Percentiles rank a stretch among this genome's conserved stretches.
These are phyloP conservation scores for Rhogogaster chlorosoma DNA, from an alignment of 2,888 invertebrate species.

Conservation along the genomic window DNA sequence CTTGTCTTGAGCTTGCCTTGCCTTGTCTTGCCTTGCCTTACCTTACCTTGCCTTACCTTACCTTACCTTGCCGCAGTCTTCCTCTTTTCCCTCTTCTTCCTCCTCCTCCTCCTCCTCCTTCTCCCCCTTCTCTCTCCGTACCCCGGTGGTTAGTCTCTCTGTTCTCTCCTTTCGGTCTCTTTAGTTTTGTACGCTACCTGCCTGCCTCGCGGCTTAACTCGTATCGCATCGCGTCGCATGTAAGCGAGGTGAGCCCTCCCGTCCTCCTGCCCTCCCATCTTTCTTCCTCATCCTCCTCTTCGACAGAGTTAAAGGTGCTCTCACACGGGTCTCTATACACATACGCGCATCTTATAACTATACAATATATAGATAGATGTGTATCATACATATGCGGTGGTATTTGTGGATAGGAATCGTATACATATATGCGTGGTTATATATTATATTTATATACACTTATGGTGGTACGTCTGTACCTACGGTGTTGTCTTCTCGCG, in stretches of 20 bases:
- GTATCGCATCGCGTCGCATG: constrained; percentile 63
- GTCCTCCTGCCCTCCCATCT: neutral
- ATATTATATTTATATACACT: constrained; percentile 52
- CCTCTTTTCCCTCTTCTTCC: neutral
- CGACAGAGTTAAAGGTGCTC: constrained; percentile 44
- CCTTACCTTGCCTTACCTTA: neutral
- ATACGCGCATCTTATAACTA: neutral
- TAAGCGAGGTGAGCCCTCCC: constrained; percentile 58
- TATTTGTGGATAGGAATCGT: neutral
- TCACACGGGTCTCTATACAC: neutral
- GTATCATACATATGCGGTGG: neutral
- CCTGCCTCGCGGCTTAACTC: constrained; percentile 67
- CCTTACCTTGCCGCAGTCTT: constrained; percentile 18
- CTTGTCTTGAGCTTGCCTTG: neutral
- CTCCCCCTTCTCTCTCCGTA: constrained; percentile 4
- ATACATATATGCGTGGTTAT: neutral
- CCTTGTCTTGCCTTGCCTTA: neutral
- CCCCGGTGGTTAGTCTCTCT: constrained; percentile 52
- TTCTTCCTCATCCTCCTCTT: neutral
- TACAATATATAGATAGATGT: neutral
- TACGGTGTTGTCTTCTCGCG: constrained; percentile 65
- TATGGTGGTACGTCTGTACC: constrained; percentile 52
- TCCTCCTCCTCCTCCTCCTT: neutral
- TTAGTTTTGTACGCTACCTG: constrained; percentile 73
- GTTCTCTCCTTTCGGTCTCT: constrained; percentile 67